phyloP scores from a whole-genome alignment of 1,140 invertebrate species.

The Leptopilina clavipes region DNA sequence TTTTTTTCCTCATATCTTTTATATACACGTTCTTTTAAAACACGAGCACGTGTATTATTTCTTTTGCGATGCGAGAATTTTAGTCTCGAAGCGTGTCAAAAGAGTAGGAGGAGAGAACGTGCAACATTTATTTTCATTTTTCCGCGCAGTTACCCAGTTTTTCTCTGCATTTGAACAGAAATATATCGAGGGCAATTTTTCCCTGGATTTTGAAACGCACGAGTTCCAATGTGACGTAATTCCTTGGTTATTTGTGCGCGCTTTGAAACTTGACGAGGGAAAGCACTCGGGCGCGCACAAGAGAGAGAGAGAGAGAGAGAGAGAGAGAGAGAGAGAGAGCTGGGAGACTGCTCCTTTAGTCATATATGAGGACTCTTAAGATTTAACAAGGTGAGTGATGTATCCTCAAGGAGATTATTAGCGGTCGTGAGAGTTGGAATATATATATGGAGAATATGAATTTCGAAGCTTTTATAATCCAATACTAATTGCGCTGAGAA shows the following conservation, averaged over 20 bases:
- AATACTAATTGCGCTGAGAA: not conserved
- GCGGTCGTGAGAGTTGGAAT: constrained; percentile 8
- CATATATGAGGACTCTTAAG: constrained; percentile 26
- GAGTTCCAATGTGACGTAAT: constrained; percentile 34
- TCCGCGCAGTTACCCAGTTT: not conserved
- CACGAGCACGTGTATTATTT: not conserved
- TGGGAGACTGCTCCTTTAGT: constrained; percentile 20
- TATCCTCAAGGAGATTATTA: not conserved
- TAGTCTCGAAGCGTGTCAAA: not conserved
- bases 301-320: too few relatives aligned
- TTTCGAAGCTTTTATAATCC: not conserved
- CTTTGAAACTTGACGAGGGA: constrained; percentile 33
- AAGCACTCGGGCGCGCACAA: constrained; percentile 7
- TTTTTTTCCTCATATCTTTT: not conserved
- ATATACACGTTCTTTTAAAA: not conserved
- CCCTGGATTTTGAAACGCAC: constrained; percentile 31
- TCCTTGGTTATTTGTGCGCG: constrained; percentile 36
- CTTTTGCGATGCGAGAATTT: not conserved
- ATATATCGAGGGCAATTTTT: constrained; percentile 33
- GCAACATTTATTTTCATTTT: constrained; percentile 24
- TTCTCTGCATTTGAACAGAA: not conserved
- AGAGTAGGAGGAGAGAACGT: not conserved
- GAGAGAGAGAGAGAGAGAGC: too few relatives aligned
- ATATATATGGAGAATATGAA: constrained; percentile 13
- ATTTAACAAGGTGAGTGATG: constrained; percentile 31